phyloP scores from a whole-genome alignment of 2,797 vertebrate genomes.

The Neosilurus mollespiculum region DNA sequence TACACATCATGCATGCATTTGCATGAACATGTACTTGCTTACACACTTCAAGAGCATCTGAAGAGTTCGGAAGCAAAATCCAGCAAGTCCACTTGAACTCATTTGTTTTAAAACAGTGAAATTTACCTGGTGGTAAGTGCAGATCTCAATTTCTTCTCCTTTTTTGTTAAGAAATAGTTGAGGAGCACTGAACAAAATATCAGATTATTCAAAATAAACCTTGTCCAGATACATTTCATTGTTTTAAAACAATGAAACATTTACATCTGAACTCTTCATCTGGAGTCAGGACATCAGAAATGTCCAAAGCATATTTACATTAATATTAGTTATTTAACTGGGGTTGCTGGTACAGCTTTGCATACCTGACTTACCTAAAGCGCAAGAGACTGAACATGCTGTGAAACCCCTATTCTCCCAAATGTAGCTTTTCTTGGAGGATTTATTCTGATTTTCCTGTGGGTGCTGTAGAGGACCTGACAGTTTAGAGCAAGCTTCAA shows the following conservation, averaged over 20 bases:
- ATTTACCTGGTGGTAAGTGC: too few species aligned
- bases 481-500: constrained; percentile 67
- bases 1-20: not conserved
- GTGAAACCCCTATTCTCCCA: constrained; percentile 89
- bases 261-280: not conserved
- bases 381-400: constrained; percentile 82
- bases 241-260: too few species aligned
- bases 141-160: too few species aligned
- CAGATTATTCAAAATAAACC: too few species aligned
- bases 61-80: too few species aligned
- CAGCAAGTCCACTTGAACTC: too few species aligned
- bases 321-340: not conserved
- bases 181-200: too few species aligned
- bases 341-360: not conserved
- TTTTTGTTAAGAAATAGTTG: too few species aligned
- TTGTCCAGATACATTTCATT: too few species aligned
- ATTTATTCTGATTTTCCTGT: constrained; percentile 47
- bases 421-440: constrained; percentile 65
- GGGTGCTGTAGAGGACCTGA: constrained; percentile 44
- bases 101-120: too few species aligned
- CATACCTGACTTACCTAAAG: constrained; percentile 74
- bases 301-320: not conserved
- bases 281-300: not conserved
- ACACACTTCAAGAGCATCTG: not conserved
- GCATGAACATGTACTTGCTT: too few species aligned